These are phyloP conservation scores for Halichoerus grypus DNA, from an alignment of 2,113 vertebrate genomes.

Conservation along the genomic window DNA sequence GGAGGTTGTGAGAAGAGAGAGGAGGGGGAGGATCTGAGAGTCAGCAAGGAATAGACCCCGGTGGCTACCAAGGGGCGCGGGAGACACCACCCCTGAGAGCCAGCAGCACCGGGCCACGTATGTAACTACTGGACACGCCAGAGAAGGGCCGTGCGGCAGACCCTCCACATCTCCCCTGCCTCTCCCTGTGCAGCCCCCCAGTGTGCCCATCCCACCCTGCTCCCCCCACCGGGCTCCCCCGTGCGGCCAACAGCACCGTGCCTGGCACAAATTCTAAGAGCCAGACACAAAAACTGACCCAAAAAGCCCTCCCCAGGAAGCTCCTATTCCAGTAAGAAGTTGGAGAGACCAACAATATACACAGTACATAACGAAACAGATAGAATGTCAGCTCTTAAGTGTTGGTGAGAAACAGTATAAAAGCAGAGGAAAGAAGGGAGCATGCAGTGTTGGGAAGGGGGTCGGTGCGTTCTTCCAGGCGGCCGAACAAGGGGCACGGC, in stretches of 20 bases:
- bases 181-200: not conserved
- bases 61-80: rapidly evolving
- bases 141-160: not conserved
- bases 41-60: not conserved
- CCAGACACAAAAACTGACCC: too few species aligned
- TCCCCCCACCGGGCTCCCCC: too few species aligned
- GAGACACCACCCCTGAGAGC: too few species aligned
- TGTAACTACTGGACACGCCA: rapidly evolving
- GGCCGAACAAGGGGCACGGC: not conserved
- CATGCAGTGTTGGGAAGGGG: not conserved
- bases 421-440: not conserved
- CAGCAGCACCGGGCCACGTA: rapidly evolving
- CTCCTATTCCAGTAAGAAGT: not conserved
- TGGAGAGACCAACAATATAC: not conserved
- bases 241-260: not conserved
- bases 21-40: too few species aligned
- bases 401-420: not conserved
- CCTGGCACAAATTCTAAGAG: not conserved
- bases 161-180: not conserved
- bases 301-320: not conserved
- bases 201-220: rapidly evolving
- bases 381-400: not conserved
- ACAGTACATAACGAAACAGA: too few species aligned
- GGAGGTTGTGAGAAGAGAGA: too few species aligned
- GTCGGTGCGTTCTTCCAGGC: too few species aligned